Percentiles rank a stretch among this genome's conserved stretches.
phyloP scores from a whole-genome alignment of 2,888 invertebrate genomes.

The Rotaria sp. region DNA sequence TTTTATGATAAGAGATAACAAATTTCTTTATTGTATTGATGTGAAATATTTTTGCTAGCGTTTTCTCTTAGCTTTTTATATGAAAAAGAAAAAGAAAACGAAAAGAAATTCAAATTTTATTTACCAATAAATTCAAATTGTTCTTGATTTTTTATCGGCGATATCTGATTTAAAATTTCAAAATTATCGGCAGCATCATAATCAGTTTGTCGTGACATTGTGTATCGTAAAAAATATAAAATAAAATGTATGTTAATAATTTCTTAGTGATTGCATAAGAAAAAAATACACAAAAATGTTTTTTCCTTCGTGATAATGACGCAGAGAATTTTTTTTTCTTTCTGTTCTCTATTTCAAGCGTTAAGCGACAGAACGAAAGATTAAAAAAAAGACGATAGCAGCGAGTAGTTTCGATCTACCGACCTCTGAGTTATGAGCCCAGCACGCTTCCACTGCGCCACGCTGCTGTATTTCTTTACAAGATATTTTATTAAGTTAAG shows the following conservation, averaged over 20 bases:
- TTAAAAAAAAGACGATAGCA: constrained; percentile 30
- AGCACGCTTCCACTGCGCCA: constrained; percentile 42
- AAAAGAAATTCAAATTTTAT: not conserved
- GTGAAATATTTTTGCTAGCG: too few relatives aligned
- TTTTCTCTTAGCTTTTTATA: too few relatives aligned
- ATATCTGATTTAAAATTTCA: not conserved
- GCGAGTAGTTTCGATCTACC: constrained; percentile 42
- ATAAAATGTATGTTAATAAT: not conserved
- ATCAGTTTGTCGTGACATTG: not conserved
- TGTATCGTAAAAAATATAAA: not conserved
- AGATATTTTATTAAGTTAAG: not conserved
- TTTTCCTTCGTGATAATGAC: not conserved
- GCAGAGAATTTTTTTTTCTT: not conserved
- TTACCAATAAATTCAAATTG: not conserved
- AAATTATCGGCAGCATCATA: not conserved
- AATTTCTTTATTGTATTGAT: too few relatives aligned
- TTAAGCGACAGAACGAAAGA: not conserved
- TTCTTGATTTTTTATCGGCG: not conserved
- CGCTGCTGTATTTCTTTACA: constrained; percentile 31
- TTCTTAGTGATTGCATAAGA: not conserved
- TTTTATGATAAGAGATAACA: too few relatives aligned
- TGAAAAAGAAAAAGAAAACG: too few relatives aligned
- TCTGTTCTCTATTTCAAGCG: too few relatives aligned
- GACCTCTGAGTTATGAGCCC: constrained; percentile 42
- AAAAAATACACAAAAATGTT: not conserved